Evolutionary conservation across 2,113 vertebrate species (phyloP), one percentile per base, ranked within the genome.

Genomic region (Smithornis capensis): DNA sequence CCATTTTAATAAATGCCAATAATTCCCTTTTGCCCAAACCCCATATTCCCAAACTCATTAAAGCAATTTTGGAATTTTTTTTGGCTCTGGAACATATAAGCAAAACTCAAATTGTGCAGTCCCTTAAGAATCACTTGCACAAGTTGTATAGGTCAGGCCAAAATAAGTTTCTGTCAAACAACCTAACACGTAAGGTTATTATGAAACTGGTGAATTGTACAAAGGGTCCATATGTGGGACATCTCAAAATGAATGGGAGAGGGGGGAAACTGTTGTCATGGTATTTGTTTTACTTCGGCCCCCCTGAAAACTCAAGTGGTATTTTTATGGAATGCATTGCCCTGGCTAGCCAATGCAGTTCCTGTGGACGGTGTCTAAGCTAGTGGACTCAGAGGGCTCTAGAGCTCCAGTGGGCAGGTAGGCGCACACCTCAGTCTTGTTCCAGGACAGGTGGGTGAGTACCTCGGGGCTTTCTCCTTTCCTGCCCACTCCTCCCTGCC

Each of bases 151-250:
- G 96, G 96, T 97, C 97, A 97, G 87, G 90, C 90, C 95, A 97
- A 95, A 97, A 80, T 94, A 97, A 93, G 92, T 98, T 98, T 96
- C 96, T 98, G 94, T 98, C 97, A 96, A 97, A 94, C 95, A 97
- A 79, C 95, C 97, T 97, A 96, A 98, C 98, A 98, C 97, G 97
- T 98, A 92, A 14, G 89, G 71, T 98, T 97, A 97, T 98, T 97
- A 96, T 88, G 70, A 97, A 98, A 95, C 53, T 71, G 83, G 60
- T 95, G 84, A 91, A 57, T 94, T 90, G 90, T 92, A 83, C 89
- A 56, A 83, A 92, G 70, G 74, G 68, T 87, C 83, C 90, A 57
- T 73, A 93, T 87, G 35, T 80, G n/a, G 31, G 78, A 68, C 87
- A 81, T 65, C 63, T 85, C 59, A 27, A 42, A 67, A 44, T 75